Evolutionary conservation across 2,797 vertebrate genomes (phyloP).

Genomic region (Anguilla marmorata): DNA sequence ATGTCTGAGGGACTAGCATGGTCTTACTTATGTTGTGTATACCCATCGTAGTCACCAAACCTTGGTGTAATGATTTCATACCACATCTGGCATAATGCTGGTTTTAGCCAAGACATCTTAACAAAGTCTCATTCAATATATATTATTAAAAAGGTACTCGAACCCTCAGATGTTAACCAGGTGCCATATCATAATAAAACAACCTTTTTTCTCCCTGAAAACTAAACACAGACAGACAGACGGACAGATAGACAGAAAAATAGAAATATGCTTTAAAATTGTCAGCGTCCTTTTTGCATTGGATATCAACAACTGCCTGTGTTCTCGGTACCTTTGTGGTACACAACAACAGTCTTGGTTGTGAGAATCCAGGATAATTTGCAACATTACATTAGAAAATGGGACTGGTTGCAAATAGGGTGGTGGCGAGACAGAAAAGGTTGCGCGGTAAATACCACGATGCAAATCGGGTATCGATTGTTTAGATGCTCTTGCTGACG

Average conservation of each 20-base stretch:
- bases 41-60: too few relatives aligned
- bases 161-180: too few relatives aligned
- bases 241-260: too few relatives aligned
- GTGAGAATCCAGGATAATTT: neutral
- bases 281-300: constrained; percentile 59
- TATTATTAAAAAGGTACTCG: too few relatives aligned
- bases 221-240: neutral
- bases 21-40: neutral
- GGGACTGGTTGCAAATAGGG: constrained; percentile 73
- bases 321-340: neutral
- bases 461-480: constrained; percentile 84
- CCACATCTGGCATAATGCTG: too few relatives aligned
- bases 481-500: constrained; percentile 79
- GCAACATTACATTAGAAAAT: neutral
- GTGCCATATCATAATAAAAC: too few relatives aligned
- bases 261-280: constrained; percentile 32
- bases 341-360: neutral
- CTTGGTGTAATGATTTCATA: neutral
- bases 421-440: neutral
- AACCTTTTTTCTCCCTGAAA: neutral
- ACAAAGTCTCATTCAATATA: too few relatives aligned
- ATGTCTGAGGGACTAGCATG: neutral
- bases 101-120: too few relatives aligned
- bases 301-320: constrained; percentile 59
- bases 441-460: constrained; percentile 77